Conservation (phyloP, 2,888 invertebrate genomes). For the Philaethria dido region DNA sequence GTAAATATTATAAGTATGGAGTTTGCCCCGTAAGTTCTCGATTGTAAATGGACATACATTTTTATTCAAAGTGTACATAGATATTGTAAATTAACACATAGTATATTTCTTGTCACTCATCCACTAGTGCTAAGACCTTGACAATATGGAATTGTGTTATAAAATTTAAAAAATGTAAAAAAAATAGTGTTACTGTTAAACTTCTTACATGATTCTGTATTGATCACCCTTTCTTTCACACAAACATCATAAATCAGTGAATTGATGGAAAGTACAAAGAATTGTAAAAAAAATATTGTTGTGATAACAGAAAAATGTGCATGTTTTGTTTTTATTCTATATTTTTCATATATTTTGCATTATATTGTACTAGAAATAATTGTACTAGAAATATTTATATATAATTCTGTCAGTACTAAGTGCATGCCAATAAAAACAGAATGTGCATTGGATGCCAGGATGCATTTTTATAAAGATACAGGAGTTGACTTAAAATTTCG, state of each 20-base stretch:
- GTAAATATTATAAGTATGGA: conserved; percentile 39
- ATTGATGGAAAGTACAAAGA: conserved; percentile 67
- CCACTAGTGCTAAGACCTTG: conserved; percentile 53
- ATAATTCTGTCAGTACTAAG: conserved; percentile 19
- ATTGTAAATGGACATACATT: conserved; percentile 25
- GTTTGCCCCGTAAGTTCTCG: conserved; percentile 19
- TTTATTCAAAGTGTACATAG: conserved; percentile 34
- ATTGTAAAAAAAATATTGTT: conserved; percentile 48
- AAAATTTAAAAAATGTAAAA: conserved; percentile 69
- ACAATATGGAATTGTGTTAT: conserved; percentile 75
- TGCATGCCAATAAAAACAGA: conserved; percentile 34
- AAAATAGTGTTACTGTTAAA: conserved; percentile 53
- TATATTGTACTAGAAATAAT: conserved; percentile 24
- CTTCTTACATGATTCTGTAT: conserved; percentile 45
- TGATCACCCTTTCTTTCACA: conserved; percentile 40
- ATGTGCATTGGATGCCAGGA: conserved; percentile 48
- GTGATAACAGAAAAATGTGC: conserved; percentile 52
- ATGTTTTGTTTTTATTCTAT: conserved; percentile 41
- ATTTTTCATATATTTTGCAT: conserved; percentile 26
- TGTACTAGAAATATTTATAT: conserved; percentile 26
- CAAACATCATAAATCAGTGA: conserved; percentile 47
- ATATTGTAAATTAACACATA: conserved; percentile 35
- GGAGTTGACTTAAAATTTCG: conserved; percentile 55
- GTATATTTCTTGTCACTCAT: conserved; percentile 44
- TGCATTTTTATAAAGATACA: conserved; percentile 47